Evolutionary conservation across 2,888 invertebrate genomes (phyloP).

Genomic region (Tenthredo mesomela): DNA sequence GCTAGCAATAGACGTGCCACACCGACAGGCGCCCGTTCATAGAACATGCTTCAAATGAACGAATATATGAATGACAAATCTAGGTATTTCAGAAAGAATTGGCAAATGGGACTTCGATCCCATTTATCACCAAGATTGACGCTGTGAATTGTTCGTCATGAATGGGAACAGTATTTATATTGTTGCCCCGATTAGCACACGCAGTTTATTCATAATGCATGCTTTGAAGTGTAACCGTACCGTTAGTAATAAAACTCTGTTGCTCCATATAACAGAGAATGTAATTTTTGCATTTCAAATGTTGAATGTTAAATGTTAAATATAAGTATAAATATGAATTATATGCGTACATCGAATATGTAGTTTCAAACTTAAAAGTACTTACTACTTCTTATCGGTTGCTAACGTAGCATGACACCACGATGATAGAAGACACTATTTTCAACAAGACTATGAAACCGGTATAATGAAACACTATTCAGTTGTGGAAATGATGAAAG

Average conservation of each 20-base stretch:
- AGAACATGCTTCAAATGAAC: not conserved
- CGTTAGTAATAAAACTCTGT: not conserved
- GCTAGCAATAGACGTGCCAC: too few species aligned
- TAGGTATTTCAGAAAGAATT: too few species aligned
- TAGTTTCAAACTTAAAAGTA: not conserved
- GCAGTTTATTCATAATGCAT: not conserved
- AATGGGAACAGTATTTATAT: not conserved
- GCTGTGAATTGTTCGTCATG: too few species aligned
- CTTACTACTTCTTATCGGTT: not conserved
- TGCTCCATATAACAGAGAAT: not conserved
- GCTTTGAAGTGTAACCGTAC: not conserved
- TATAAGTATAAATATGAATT: not conserved
- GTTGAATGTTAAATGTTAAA: too few species aligned
- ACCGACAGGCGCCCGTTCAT: not conserved
- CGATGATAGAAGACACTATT: not conserved
- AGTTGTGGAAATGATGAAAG: not conserved
- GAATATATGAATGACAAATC: too few species aligned
- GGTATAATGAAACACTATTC: not conserved
- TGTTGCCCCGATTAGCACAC: not conserved
- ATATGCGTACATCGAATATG: not conserved
- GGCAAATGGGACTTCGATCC: too few species aligned
- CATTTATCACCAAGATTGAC: too few species aligned
- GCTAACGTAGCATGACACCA: not conserved
- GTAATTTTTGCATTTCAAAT: not conserved
- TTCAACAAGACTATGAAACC: not conserved